Evolutionary conservation across 2,888 invertebrate species (phyloP).

Genomic region (Nemurella pictetii): DNA sequence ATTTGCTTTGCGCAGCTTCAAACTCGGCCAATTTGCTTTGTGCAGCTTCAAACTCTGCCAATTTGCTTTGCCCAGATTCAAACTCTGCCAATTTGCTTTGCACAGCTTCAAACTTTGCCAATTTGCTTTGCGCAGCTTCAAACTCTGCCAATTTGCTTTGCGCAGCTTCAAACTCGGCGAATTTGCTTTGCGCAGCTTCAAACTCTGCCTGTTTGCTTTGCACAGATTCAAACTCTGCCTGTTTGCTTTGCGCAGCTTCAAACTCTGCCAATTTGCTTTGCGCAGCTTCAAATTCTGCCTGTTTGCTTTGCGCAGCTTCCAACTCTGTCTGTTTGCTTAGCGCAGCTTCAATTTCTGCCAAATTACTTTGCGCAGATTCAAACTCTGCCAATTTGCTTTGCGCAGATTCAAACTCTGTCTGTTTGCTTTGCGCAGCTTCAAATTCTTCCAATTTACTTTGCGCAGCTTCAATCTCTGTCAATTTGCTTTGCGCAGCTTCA

Average conservation of each 20-base stretch:
- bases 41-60: background rate
- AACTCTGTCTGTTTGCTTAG: background rate
- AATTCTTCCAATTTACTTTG: background rate
- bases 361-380: background rate
- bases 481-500: background rate
- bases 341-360: background rate
- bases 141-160: background rate
- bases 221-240: too few species aligned
- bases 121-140: background rate
- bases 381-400: background rate
- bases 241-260: too few species aligned
- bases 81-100: background rate
- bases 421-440: background rate
- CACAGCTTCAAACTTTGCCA: background rate
- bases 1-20: background rate
- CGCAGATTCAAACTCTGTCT: background rate
- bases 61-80: background rate
- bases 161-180: background rate
- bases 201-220: too few species aligned
- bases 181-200: too few species aligned
- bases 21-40: background rate
- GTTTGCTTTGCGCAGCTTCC: background rate
- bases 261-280: too few species aligned
- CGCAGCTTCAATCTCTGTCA: background rate
- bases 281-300: background rate